Base-by-base conservation (phyloP, 2,113 vertebrate genomes). In the Perccottus glenii region DNA sequence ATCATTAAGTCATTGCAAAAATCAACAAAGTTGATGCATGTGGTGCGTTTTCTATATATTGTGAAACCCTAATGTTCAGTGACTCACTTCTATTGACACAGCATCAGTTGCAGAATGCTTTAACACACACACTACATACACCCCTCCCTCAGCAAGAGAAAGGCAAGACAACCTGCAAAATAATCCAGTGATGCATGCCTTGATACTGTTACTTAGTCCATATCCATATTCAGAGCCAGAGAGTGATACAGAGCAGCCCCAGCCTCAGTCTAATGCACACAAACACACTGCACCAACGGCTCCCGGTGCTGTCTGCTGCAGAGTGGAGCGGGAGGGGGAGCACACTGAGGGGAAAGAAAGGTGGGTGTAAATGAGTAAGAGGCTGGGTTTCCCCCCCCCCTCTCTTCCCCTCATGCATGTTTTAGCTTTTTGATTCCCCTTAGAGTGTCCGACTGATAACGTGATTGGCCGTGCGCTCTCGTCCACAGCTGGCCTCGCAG, bases 281-380 rank as follows among this genome's bases (percentile, higher is more conserved):
- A 78, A 72, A 77, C 84, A 78, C 83, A 87, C 85, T 88, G 87
- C 89, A 87, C 75, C 78, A 77, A n/a, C 9, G 46, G 73, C 76
- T 69, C 80, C 82, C 73, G 82, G 62, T 77, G 59, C 66, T 63
- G 80, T 85, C 70, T 85, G 81, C 86, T 84, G 89, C 90, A 90
- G 81, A 76, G 68, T 53, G 53, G 67, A 60, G 52, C 66, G 76
- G 73, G 73, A 77, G 78, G 77, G 62, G 71, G 66, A 65, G 69
- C 44, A 38, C 11, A 47, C 45, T 19, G 60, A 51, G 69, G 9
- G 60, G 77, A 65, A 27, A 27, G 19, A 27, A 27, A 27, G 19
- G 19, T 27, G 19, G 19, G 19, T 27, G 77, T 75, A 68, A 78
- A 78, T 14, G 61, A 84, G 70, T 68, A 60, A 62, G 72, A 69